Percentiles rank a stretch among this genome's conserved stretches.
These are phyloP conservation scores for Oreochromis mossambicus DNA, from an alignment of 2,797 vertebrate species.

Conservation along the genomic window DNA sequence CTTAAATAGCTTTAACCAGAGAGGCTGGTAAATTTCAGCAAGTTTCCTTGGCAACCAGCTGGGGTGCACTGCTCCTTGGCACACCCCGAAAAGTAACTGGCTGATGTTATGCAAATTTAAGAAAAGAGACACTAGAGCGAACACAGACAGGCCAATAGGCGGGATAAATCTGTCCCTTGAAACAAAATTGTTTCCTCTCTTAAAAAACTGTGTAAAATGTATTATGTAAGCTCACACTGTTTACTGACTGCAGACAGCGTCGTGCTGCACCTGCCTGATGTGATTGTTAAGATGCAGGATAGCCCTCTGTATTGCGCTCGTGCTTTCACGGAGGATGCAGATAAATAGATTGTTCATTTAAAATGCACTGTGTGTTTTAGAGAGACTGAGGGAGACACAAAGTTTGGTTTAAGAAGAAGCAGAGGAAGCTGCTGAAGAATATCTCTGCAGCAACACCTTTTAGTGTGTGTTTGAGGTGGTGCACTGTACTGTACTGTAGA, in stretches of 20 bases:
- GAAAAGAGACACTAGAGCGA: conserved; percentile 13
- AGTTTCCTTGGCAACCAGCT: conserved; percentile 55
- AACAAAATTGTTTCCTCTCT: background rate
- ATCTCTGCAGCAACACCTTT: background rate
- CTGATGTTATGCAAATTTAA: conserved; percentile 49
- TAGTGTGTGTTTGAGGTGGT: background rate
- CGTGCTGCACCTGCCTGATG: conserved; percentile 1
- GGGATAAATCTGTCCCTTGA: background rate
- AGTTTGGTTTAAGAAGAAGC: background rate
- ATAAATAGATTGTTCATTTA: conserved; percentile 26
- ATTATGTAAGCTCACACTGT: background rate
- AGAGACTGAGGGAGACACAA: background rate
- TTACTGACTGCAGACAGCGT: conserved; percentile 10
- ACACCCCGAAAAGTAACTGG: conserved; percentile 22
- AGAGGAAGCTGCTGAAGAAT: background rate
- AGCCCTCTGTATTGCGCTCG: background rate
- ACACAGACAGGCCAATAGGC: background rate
- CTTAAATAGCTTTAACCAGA: conserved; percentile 13
- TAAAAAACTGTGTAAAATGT: background rate
- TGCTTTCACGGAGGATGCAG: conserved; percentile 2
- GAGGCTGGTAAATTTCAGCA: conserved; percentile 30
- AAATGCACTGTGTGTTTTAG: conserved; percentile 11
- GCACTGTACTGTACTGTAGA: background rate
- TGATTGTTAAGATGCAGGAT: conserved; percentile 35
- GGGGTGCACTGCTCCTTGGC: conserved; percentile 30